Percentiles rank a stretch among this genome's conserved stretches.
These are phyloP conservation scores for Ctenoplectra terminalis DNA, from an alignment of 1,140 invertebrate genomes.

Conservation along the genomic window DNA sequence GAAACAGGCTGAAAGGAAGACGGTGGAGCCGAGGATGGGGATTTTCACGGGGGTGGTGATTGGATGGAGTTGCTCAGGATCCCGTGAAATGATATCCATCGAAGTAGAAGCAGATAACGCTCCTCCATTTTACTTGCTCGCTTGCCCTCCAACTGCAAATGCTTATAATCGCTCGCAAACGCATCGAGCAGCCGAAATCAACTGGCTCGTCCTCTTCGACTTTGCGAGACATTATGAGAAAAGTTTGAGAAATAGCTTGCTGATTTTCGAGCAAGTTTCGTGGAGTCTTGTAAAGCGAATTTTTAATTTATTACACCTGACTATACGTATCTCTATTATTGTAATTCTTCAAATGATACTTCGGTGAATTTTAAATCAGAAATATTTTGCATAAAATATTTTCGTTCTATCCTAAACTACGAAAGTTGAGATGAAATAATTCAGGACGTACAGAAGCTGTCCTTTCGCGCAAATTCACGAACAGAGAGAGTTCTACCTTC, in stretches of 20 bases:
- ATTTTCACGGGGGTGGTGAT: conserved; percentile 63
- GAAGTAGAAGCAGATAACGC: conserved; percentile 72
- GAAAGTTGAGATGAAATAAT: too few species aligned
- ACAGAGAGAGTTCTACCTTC: not conserved
- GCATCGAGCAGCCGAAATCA: conserved; percentile 32
- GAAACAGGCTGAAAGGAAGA: conserved; percentile 5
- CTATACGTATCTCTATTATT: not conserved
- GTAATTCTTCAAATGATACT: too few species aligned
- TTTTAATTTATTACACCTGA: not conserved
- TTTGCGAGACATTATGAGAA: conserved; percentile 36
- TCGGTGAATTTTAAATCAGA: too few species aligned
- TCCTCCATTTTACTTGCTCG: conserved; percentile 62
- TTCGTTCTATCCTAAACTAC: too few species aligned
- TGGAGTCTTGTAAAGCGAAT: not conserved
- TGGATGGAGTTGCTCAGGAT: conserved; percentile 70
- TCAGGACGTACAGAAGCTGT: too few species aligned
- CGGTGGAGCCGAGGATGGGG: conserved; percentile 2
- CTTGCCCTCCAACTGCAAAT: conserved; percentile 61
- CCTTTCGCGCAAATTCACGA: not conserved
- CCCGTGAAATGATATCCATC: conserved; percentile 74
- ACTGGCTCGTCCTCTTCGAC: conserved; percentile 37
- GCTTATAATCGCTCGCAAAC: conserved; percentile 61
- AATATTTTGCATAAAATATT: too few species aligned
- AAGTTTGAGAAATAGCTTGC: conserved; percentile 44
- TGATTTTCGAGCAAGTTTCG: not conserved